A percentile compares a stretch with the other conserved stretches of the same genome.
Conservation (phyloP, 2,888 invertebrate genomes). For the Clistopyga incitator region DNA sequence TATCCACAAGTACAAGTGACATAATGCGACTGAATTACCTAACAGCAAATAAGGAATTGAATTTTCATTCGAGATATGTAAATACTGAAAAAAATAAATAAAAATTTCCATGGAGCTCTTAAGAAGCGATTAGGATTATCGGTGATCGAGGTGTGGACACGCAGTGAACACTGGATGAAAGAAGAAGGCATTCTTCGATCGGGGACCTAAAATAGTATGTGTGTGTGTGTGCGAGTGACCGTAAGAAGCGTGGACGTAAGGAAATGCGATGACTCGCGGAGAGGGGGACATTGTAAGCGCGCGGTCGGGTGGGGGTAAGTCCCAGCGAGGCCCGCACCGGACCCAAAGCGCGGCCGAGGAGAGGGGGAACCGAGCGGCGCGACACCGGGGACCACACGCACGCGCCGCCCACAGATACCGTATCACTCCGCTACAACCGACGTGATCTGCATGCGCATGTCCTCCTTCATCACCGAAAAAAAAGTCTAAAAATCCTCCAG, state of each 20-base stretch:
- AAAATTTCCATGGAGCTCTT: conserved; percentile 26
- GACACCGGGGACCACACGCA: conserved; percentile 83
- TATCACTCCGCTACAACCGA: conserved; percentile 83
- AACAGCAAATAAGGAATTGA: not conserved
- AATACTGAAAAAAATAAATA: too few relatives aligned
- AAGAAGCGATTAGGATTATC: conserved; percentile 32
- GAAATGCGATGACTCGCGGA: conserved; percentile 25
- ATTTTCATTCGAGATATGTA: conserved; percentile 5
- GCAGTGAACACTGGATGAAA: conserved; percentile 49
- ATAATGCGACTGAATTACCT: conserved; percentile 4
- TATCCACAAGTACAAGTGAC: not conserved
- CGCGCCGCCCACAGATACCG: conserved; percentile 84
- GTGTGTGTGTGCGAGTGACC: not conserved
- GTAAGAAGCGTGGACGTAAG: conserved; percentile 40
- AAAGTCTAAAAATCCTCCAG: conserved; percentile 68
- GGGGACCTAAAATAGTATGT: conserved; percentile 10
- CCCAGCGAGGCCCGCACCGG: conserved; percentile 28
- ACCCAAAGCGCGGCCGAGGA: conserved; percentile 31
- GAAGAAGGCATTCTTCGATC: conserved; percentile 37
- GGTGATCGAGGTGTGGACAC: conserved; percentile 53
- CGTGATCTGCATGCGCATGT: conserved; percentile 84
- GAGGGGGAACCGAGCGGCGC: conserved; percentile 70
- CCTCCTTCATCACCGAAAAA: conserved; percentile 76
- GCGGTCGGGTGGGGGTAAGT: conserved; percentile 55
- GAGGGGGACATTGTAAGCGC: conserved; percentile 55